Conservation (phyloP, 2,113 vertebrate genomes). For the Pangasianodon hypophthalmus region DNA sequence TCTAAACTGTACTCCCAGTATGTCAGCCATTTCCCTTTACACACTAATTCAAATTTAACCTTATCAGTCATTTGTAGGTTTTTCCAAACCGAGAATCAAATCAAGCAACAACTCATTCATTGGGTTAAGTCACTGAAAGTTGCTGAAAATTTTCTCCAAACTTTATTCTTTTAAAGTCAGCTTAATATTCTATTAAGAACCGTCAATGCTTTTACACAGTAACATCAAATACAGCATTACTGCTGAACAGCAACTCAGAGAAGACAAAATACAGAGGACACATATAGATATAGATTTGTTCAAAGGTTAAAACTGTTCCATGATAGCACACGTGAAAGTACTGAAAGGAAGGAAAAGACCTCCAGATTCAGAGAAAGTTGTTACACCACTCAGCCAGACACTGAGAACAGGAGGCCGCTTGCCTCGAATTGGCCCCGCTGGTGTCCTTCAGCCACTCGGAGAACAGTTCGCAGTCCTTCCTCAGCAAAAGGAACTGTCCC, state of each 20-base stretch:
- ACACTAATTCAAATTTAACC: background rate
- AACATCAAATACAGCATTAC: background rate
- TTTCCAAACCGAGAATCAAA: background rate
- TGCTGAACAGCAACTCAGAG: background rate
- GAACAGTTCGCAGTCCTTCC: conserved; percentile 69
- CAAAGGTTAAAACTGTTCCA: background rate
- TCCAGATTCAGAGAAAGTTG: conserved; percentile 66
- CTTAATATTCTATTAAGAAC: background rate
- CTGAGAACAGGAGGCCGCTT: conserved; percentile 66
- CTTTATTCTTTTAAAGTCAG: background rate
- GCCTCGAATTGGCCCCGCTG: conserved; percentile 62
- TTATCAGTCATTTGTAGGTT: background rate
- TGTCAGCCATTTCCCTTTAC: background rate
- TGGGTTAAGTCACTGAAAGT: background rate
- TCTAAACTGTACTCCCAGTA: background rate
- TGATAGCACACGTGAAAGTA: background rate
- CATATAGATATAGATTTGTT: background rate
- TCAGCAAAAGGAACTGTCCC: conserved; percentile 72
- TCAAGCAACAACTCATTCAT: background rate
- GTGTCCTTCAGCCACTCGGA: conserved; percentile 72
- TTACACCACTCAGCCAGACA: conserved; percentile 73
- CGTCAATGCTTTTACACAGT: background rate
- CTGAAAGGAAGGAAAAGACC: background rate
- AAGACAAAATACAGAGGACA: background rate
- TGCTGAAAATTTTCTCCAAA: background rate